These are phyloP conservation scores for crab-eating macaque (Macaca fascicularis) DNA, from an alignment of 2,113 vertebrate genomes.

Conservation along the genomic window T2T-MFA8v1.1 NC_088394.1:1229501-1230000, in stretches of 20 bases:
- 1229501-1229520: neutral
- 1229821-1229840: neutral
- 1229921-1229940: neutral
- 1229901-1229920: neutral
- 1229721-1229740: neutral
- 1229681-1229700: too few species aligned
- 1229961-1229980: neutral
- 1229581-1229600: neutral
- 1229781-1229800: neutral
- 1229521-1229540: neutral
- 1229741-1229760: neutral
- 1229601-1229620: neutral
- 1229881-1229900: neutral
- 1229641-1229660: neutral
- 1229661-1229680: neutral
- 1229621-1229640: too few species aligned
- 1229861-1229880: accelerated
- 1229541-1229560: neutral
- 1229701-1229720: too few species aligned
- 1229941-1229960: neutral
- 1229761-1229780: neutral
- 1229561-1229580: neutral
- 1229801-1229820: neutral
- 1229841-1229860: neutral
- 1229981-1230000: neutral